Evolutionary conservation across 2,888 invertebrate genomes (phyloP).

Genomic region (Neuroscelio doddi): DNA sequence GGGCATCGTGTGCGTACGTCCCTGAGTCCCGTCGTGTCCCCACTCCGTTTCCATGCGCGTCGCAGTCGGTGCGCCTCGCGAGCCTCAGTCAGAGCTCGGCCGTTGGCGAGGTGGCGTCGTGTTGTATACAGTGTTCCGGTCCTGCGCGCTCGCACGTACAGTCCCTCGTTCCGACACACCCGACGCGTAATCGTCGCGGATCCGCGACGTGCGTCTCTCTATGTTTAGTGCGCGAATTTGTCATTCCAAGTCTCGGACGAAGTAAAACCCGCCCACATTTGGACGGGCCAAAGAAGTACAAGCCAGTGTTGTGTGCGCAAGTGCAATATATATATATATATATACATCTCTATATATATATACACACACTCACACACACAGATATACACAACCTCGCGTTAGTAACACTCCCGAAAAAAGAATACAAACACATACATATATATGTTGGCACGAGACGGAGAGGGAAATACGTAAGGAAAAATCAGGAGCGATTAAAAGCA

Average conservation of each 20-base stretch:
- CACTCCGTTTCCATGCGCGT: slow-evolving; percentile 51
- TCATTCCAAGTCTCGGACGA: slow-evolving; percentile 1
- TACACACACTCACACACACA: slow-evolving; percentile 5
- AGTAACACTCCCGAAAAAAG: no score
- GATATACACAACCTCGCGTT: no score
- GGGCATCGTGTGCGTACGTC: slow-evolving; percentile 21
- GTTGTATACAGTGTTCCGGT: slow-evolving; percentile 43
- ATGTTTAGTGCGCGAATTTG: slow-evolving; percentile 8
- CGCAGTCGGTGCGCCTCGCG: slow-evolving; percentile 54
- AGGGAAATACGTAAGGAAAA: slow-evolving; percentile 11
- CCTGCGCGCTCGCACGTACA: slow-evolving; percentile 29
- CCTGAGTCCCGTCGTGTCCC: slow-evolving; percentile 40
- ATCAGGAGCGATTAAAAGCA: slow-evolving; percentile 32
- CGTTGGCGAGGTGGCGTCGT: slow-evolving; percentile 63
- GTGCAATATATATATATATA: slow-evolving; percentile 51
- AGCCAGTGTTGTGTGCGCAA: slow-evolving; percentile 56
- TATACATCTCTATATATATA: neutral
- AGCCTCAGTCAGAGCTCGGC: slow-evolving; percentile 67
- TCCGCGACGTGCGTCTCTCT: neutral
- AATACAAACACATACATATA: neutral
- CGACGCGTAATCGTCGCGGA: slow-evolving; percentile 10
- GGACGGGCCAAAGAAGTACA: slow-evolving; percentile 42
- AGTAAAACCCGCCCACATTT: slow-evolving; percentile 21
- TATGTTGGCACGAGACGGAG: slow-evolving; percentile 1
- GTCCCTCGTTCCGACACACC: slow-evolving; percentile 12